Conservation (phyloP, 2,888 invertebrate genomes). For the Hydraecia micacea region DNA sequence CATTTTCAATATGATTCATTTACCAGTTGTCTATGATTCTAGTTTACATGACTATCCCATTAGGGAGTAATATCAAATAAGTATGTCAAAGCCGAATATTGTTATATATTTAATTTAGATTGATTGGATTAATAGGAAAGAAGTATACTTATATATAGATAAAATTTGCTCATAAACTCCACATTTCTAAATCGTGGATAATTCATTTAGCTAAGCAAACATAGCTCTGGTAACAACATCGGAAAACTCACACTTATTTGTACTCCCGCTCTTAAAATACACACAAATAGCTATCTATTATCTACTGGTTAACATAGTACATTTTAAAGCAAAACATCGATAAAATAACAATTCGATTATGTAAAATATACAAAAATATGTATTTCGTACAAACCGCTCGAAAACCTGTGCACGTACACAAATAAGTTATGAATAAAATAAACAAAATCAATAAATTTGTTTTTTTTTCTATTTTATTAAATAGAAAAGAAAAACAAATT, state of each 20-base stretch:
- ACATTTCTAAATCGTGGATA: constrained; percentile 49
- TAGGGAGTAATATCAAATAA: constrained; percentile 33
- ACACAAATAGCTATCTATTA: constrained; percentile 63
- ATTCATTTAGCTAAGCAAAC: constrained; percentile 58
- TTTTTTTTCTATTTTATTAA: too few relatives aligned
- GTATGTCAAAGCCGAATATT: constrained; percentile 41
- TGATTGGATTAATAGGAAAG: constrained; percentile 30
- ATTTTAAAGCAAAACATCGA: constrained; percentile 63
- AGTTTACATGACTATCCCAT: constrained; percentile 26
- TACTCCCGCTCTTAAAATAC: constrained; percentile 65
- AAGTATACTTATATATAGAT: constrained; percentile 31
- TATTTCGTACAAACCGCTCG: constrained; percentile 46
- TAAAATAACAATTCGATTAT: constrained; percentile 53
- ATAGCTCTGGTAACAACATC: constrained; percentile 32
- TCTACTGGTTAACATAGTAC: constrained; percentile 62
- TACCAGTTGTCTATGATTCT: constrained; percentile 12
- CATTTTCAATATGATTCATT: constrained; percentile 29
- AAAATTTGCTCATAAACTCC: constrained; percentile 43
- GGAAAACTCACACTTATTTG: constrained; percentile 59
- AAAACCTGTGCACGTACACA: constrained; percentile 41
- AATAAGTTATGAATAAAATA: neutral
- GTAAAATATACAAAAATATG: constrained; percentile 65
- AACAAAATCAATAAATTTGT: too few relatives aligned
- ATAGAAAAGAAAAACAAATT: neutral
- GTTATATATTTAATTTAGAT: constrained; percentile 37